These are phyloP conservation scores for Dynastes tityus DNA, from an alignment of 2,888 invertebrate species.

Conservation along the genomic window DNA sequence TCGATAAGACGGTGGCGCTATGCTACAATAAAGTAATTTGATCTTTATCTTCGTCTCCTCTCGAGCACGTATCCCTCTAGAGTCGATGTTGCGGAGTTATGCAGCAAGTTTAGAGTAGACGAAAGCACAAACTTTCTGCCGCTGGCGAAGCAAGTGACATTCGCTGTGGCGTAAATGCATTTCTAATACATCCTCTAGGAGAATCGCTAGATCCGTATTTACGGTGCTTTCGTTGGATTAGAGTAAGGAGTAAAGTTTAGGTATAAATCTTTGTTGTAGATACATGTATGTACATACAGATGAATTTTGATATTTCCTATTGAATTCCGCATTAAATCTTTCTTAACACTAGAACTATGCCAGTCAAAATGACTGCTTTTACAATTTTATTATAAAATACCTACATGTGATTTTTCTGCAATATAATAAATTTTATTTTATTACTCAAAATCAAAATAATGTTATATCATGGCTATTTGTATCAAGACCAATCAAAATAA, in stretches of 20 bases:
- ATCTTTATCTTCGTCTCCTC: conserved; percentile 1
- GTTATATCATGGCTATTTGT: no score
- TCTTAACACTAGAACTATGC: no score
- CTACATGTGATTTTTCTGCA: no score
- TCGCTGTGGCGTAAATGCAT: conserved; percentile 17
- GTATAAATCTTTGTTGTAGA: conserved; percentile 8
- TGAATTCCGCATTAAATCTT: conserved; percentile 6
- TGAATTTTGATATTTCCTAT: conserved; percentile 17
- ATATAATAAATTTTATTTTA: no score
- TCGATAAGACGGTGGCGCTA: conserved; percentile 6
- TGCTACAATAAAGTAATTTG: conserved; percentile 13
- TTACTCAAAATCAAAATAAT: no score
- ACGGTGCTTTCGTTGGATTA: conserved; percentile 15
- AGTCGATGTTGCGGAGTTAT: conserved; percentile 19
- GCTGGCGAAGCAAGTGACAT: conserved; percentile 5
- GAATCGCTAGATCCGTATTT: conserved; percentile 13
- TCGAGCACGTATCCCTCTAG: neutral
- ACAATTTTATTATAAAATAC: no score
- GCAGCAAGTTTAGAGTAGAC: conserved; percentile 4
- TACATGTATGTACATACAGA: neutral
- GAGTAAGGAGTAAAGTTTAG: conserved; percentile 27
- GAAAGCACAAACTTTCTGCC: conserved; percentile 6
- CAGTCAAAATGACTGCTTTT: no score
- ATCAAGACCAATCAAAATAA: no score
- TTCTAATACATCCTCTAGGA: conserved; percentile 14